Evolutionary conservation across 2,797 vertebrate genomes (phyloP).

Genomic region (Lophotriccus pileatus): DNA sequence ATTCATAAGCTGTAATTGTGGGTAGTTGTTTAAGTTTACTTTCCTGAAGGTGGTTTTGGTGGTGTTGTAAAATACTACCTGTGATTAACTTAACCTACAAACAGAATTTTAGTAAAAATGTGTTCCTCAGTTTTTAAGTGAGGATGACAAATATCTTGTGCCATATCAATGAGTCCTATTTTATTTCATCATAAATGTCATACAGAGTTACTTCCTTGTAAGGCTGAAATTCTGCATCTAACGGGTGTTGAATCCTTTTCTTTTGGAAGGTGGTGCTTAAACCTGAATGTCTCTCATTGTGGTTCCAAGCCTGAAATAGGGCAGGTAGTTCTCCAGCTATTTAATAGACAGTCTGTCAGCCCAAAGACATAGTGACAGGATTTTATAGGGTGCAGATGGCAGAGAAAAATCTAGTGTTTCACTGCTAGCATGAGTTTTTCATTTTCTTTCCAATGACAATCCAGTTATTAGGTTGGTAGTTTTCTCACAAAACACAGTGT

Average conservation of each 20-base stretch:
- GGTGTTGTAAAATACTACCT: background rate
- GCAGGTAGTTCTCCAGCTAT: background rate
- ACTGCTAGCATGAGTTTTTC: conserved; percentile 53
- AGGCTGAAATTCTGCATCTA: background rate
- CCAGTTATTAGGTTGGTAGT: conserved; percentile 70
- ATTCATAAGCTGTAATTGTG: background rate
- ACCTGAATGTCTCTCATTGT: background rate
- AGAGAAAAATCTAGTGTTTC: conserved; percentile 37
- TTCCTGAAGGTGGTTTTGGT: conserved; percentile 6
- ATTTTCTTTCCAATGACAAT: conserved; percentile 57
- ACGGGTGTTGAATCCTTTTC: background rate
- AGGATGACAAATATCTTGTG: background rate
- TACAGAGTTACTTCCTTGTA: background rate
- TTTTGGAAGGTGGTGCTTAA: background rate
- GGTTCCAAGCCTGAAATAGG: background rate
- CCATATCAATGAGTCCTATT: background rate
- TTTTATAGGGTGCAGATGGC: background rate
- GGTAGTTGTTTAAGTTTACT: background rate
- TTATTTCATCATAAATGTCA: background rate
- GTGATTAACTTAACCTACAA: background rate
- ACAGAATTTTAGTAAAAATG: background rate
- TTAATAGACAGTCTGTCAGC: background rate
- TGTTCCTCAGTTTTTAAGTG: background rate
- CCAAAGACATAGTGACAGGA: background rate
- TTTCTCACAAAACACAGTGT: conserved; percentile 57